Evolutionary conservation across 2,797 vertebrate species (phyloP).

Genomic region (Chrysocyon brachyurus): DNA sequence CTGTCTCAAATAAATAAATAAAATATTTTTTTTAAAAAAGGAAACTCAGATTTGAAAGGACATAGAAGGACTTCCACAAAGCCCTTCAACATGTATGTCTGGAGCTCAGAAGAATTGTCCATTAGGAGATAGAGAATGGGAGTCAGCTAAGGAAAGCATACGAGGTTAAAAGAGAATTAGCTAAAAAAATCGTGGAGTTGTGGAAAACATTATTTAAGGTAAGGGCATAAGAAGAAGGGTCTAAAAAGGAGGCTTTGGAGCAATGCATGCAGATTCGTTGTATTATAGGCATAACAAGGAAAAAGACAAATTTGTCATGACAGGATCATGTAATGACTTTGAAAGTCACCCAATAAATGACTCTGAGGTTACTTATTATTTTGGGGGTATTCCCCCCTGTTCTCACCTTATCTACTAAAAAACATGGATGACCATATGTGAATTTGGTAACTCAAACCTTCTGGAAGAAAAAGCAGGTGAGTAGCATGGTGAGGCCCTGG

Average conservation of each 20-base stretch:
- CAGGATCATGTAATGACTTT: background rate
- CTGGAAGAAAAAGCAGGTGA: slow-evolving; percentile 3
- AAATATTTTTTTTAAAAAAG: too few species aligned
- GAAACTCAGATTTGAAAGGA: background rate
- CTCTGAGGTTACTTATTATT: background rate
- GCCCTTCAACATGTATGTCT: background rate
- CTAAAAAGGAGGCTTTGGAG: background rate
- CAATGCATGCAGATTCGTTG: background rate
- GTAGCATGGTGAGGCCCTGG: background rate
- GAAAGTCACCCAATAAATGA: background rate
- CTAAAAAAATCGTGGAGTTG: background rate
- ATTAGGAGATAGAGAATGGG: background rate
- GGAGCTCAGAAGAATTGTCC: background rate
- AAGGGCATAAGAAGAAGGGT: background rate
- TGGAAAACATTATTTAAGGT: background rate
- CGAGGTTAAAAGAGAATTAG: background rate
- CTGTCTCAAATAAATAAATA: too few species aligned
- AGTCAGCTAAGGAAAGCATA: background rate
- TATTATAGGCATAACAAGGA: background rate
- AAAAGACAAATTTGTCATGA: background rate
- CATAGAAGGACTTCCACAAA: background rate
- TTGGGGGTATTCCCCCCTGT: background rate
- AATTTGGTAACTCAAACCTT: background rate
- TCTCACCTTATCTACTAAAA: background rate
- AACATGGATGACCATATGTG: background rate